Conservation (phyloP, 2,888 invertebrate species). For the Zelleria hepariella region DNA sequence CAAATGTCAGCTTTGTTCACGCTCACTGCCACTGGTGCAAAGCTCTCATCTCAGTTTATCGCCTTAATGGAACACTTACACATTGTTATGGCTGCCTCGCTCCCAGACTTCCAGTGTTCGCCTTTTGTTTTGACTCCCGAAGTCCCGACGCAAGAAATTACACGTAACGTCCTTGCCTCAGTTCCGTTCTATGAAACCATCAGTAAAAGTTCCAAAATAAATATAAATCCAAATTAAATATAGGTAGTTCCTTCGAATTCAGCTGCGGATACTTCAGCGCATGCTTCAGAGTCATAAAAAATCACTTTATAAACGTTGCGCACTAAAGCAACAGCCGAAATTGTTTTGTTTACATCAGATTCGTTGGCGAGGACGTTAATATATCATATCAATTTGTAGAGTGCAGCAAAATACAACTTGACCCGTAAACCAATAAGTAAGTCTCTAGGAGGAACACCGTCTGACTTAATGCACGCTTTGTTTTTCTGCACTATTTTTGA, state of each 20-base stretch:
- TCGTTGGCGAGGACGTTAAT: background rate
- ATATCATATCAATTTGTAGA: background rate
- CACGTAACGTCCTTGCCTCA: background rate
- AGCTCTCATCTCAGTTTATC: background rate
- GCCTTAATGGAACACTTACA: background rate
- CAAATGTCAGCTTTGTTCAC: too few relatives aligned
- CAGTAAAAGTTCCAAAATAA: too few relatives aligned
- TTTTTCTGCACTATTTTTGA: too few relatives aligned
- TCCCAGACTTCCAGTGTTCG: background rate
- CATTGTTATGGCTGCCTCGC: background rate
- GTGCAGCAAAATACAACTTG: background rate
- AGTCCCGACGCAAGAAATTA: background rate
- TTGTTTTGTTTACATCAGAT: background rate
- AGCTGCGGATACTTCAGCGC: too few relatives aligned
- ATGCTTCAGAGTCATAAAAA: too few relatives aligned
- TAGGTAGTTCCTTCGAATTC: too few relatives aligned
- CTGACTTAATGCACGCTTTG: too few relatives aligned
- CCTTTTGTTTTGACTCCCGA: background rate
- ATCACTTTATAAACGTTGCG: too few relatives aligned
- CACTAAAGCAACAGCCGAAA: too few relatives aligned
- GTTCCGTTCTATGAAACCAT: background rate
- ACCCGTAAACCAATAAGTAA: background rate
- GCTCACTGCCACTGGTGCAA: background rate
- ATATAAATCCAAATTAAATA: too few relatives aligned
- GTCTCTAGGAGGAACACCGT: too few relatives aligned